A percentile compares a stretch with the other conserved stretches of the same genome.
Conservation (phyloP, 1,140 invertebrate species). For the Atta cephalotes region DNA sequence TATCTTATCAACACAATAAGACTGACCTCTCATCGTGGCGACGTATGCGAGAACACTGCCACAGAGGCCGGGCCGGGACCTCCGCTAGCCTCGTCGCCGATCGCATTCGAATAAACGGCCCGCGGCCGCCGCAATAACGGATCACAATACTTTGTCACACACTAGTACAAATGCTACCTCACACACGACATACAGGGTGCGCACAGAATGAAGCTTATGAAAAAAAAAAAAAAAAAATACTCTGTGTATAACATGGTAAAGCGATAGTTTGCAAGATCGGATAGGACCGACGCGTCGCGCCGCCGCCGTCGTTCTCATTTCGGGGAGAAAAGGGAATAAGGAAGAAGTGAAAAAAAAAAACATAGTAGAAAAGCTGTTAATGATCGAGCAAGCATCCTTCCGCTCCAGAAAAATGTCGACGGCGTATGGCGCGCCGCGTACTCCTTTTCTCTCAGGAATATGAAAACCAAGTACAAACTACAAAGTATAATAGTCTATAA, state of each 20-base stretch:
- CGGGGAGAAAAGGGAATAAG: constrained; percentile 49
- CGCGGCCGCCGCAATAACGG: constrained; percentile 65
- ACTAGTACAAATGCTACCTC: constrained; percentile 86
- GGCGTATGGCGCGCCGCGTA: constrained; percentile 58
- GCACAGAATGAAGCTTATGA: constrained; percentile 72
- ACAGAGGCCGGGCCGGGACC: constrained; percentile 45
- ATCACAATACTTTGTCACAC: constrained; percentile 79
- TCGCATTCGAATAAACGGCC: constrained; percentile 12
- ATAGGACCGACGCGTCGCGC: constrained; percentile 8
- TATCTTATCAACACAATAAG: constrained; percentile 57
- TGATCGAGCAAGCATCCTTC: too few relatives aligned
- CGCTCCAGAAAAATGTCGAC: constrained; percentile 18
- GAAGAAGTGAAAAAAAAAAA: constrained; percentile 29
- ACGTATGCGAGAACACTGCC: constrained; percentile 66
- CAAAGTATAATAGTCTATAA: constrained; percentile 85
- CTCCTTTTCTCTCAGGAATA: constrained; percentile 83
- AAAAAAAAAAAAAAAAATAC: constrained; percentile 25
- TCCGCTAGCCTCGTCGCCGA: constrained; percentile 38
- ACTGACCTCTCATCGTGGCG: constrained; percentile 54
- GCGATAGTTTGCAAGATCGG: constrained; percentile 69
- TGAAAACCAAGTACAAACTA: constrained; percentile 85
- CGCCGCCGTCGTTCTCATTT: constrained; percentile 32
- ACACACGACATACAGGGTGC: constrained; percentile 85
- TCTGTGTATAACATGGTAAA: constrained; percentile 76
- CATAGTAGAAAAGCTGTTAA: neutral